A percentile compares a stretch with the other conserved stretches of the same genome.
phyloP scores from a whole-genome alignment of 2,113 vertebrate species.

The Gymnogyps californianus region DNA sequence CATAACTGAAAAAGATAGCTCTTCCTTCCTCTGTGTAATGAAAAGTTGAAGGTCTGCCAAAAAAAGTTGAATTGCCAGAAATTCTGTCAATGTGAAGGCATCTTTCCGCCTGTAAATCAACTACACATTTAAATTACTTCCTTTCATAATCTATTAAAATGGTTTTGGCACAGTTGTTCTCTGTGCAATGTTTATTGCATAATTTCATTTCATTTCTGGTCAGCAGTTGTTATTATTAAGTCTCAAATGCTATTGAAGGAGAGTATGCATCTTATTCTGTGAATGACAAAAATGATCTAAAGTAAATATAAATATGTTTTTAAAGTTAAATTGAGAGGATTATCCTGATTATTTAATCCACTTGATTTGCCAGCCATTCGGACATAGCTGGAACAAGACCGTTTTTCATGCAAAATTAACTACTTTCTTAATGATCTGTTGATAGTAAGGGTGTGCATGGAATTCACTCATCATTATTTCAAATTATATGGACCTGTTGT shows the following conservation, averaged over 20 bases:
- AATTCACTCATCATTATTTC: conserved; percentile 45
- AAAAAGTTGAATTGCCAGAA: conserved; percentile 42
- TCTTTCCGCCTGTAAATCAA: conserved; percentile 56
- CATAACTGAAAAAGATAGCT: conserved; percentile 29
- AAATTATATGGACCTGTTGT: background rate
- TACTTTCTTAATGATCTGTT: conserved; percentile 51
- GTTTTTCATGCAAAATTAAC: conserved; percentile 26
- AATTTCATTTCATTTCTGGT: conserved; percentile 44
- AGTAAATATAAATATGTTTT: background rate
- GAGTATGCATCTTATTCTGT: background rate
- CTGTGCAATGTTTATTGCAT: conserved; percentile 33
- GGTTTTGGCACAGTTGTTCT: conserved; percentile 18
- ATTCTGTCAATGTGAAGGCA: conserved; percentile 49
- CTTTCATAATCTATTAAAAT: conserved; percentile 50
- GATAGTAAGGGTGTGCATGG: conserved; percentile 5
- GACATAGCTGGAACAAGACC: background rate
- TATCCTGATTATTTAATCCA: conserved; percentile 47
- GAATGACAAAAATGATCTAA: conserved; percentile 10
- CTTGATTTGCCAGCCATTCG: background rate
- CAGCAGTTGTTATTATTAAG: background rate
- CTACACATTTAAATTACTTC: conserved; percentile 48
- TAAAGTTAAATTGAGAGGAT: conserved; percentile 6
- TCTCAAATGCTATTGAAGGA: conserved; percentile 19
- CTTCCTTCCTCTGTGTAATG: conserved; percentile 56
- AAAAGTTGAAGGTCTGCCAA: conserved; percentile 53